phyloP scores from a whole-genome alignment of 2,113 vertebrate genomes.

The Carlito syrichta region DNA sequence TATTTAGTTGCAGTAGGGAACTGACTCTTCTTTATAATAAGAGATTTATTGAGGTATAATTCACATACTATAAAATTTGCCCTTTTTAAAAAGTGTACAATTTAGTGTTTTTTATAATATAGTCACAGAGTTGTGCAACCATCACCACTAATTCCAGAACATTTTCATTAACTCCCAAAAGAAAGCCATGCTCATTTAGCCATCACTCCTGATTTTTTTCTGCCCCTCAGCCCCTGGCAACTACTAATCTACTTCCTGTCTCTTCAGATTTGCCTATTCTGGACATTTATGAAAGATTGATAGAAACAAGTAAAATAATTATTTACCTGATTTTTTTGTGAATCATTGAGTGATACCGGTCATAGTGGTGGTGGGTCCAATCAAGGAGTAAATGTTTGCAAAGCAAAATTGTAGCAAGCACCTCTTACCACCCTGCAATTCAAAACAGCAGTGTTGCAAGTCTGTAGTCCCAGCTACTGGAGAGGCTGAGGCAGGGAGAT shows the following conservation, averaged over 20 bases:
- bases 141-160: background rate
- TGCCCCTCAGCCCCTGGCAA: background rate
- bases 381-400: background rate
- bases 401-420: background rate
- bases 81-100: background rate
- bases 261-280: background rate
- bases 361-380: background rate
- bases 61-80: background rate
- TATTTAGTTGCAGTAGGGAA: background rate
- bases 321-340: background rate
- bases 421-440: background rate
- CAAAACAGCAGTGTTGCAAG: background rate
- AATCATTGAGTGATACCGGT: background rate
- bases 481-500: background rate
- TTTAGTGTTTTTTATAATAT: background rate
- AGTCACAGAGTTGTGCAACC: background rate
- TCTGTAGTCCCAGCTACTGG: background rate
- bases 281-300: background rate
- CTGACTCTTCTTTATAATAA: background rate
- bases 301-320: background rate
- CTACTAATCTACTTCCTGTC: background rate
- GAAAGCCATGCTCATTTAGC: background rate
- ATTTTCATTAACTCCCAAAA: background rate
- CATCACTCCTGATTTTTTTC: background rate
- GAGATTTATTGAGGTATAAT: background rate